Base-by-base conservation (phyloP, 1,140 invertebrate species). In the Zaprionus ghesquierei region DNA sequence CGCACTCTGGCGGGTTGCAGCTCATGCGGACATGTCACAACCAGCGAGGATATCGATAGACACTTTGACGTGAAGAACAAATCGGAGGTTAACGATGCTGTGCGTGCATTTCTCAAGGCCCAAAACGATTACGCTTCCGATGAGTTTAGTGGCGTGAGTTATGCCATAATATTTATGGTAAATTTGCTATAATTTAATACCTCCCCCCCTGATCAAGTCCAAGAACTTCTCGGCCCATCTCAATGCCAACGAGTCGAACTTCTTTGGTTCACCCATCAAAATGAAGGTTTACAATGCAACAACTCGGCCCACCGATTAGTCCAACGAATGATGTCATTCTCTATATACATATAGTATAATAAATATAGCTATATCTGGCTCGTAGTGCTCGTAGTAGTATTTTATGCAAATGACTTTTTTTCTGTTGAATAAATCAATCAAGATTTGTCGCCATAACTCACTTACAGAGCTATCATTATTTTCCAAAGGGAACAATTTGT, bases 261-360 rank as follows among this genome's bases (percentile, higher is more conserved):
- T 89, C 5, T 61, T 80, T 31, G 80, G 87, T 2, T 50, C 59
- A 0, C 59, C 59, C 2, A 80, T 84, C 6, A 77, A 75, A 27
- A 25, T 84, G 20, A 69, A 59, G 25, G n/a, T 63, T 2, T 84
- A 72, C 10, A 70, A 71, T 10, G 84, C 53, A 10, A 80, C 69
- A 0, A 89, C 84, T 3, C 54, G 27, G 13, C 84, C 73, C 0
- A 20, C 15, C 15, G 13, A 64, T 8, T 64, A 44, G 18, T 4
- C 25, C 2, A 8, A n/a, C 35, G 22, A 35, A 31, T 35, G 41
- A 70, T 35, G 18, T 50, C 44, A 22, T 23, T 23, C 9, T 13
- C n/a, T n/a, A n/a, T n/a, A n/a, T n/a, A 13, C 18, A 44, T 49
- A 13, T 13, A 23, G 1, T 15, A 15, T 10, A 25, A n/a, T 22